A percentile compares a stretch with the other conserved stretches of the same genome.
Evolutionary conservation across 2,113 vertebrate genomes (phyloP).

Genomic region (Megaptera novaeangliae): DNA sequence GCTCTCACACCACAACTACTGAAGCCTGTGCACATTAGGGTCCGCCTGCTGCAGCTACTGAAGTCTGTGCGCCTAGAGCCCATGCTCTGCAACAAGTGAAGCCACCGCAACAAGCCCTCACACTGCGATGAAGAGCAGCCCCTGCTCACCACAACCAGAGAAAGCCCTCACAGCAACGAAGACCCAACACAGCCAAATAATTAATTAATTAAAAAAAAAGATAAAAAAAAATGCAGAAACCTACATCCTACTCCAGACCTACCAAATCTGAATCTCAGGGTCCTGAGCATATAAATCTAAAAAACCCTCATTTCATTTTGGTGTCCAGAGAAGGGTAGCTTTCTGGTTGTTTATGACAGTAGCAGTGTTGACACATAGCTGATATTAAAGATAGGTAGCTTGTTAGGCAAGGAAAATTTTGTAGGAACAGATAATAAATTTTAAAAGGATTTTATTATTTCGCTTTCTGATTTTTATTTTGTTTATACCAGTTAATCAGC

Average conservation of each 20-base stretch:
- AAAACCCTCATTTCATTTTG: neutral
- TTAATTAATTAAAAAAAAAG: too few species aligned
- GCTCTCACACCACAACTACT: too few species aligned
- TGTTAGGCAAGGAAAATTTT: neutral
- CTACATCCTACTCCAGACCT: neutral
- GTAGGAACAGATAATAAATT: neutral
- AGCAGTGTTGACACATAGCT: neutral
- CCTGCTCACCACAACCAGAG: too few species aligned
- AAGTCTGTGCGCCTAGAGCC: too few species aligned
- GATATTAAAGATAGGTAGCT: neutral
- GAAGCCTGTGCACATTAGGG: too few species aligned
- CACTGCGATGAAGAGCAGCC: too few species aligned
- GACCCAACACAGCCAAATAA: too few species aligned
- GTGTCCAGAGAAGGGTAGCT: neutral
- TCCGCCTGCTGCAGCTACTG: too few species aligned
- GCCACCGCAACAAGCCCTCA: too few species aligned
- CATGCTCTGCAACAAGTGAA: too few species aligned
- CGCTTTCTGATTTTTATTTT: constrained; percentile 14
- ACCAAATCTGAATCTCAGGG: neutral
- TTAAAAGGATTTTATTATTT: constrained; percentile 9
- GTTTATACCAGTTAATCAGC: neutral
- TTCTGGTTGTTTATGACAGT: constrained; percentile 8
- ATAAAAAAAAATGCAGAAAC: neutral
- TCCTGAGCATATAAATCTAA: neutral
- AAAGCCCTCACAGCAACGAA: too few species aligned